These are phyloP conservation scores for Ctenochaetus hawaiiensis DNA, from an alignment of 2,797 vertebrate species.

Conservation along the genomic window DNA sequence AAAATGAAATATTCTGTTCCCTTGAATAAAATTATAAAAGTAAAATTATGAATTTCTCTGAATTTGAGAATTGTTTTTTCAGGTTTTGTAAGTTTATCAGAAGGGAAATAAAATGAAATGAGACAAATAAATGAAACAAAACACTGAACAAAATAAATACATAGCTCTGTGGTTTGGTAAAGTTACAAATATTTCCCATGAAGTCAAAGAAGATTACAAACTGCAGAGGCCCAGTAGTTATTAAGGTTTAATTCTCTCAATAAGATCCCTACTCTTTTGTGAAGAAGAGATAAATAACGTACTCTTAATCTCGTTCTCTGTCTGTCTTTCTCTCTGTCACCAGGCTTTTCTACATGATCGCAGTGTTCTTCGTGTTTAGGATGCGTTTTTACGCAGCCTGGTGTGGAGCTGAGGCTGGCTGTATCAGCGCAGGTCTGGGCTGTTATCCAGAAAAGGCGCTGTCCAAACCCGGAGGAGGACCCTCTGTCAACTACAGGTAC, in stretches of 20 bases:
- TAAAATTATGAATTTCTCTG: no score
- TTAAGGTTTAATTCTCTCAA: not conserved
- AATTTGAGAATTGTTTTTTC: no score
- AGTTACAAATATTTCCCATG: not conserved
- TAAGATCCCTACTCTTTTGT: not conserved
- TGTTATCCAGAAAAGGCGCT: constrained; percentile 90
- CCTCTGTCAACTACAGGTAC: constrained; percentile 88
- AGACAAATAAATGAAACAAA: not conserved
- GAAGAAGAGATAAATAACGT: not conserved
- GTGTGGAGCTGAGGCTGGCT: constrained; percentile 91
- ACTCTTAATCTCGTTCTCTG: not conserved
- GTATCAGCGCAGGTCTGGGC: constrained; percentile 92
- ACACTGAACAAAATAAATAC: not conserved
- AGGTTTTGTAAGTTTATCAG: not conserved
- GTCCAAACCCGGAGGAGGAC: constrained; percentile 91
- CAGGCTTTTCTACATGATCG: constrained; percentile 93
- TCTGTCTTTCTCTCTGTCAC: not conserved
- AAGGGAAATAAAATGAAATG: not conserved
- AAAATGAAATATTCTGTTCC: no score
- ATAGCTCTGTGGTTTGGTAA: not conserved
- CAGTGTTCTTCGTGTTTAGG: constrained; percentile 92
- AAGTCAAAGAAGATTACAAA: not conserved
- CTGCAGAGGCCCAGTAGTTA: not conserved
- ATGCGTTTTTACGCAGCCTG: constrained; percentile 96
- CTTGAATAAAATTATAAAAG: no score